These are phyloP conservation scores for Phymorhynchus buccinoides DNA, from an alignment of 1,140 invertebrate species.

Conservation along the genomic window DNA sequence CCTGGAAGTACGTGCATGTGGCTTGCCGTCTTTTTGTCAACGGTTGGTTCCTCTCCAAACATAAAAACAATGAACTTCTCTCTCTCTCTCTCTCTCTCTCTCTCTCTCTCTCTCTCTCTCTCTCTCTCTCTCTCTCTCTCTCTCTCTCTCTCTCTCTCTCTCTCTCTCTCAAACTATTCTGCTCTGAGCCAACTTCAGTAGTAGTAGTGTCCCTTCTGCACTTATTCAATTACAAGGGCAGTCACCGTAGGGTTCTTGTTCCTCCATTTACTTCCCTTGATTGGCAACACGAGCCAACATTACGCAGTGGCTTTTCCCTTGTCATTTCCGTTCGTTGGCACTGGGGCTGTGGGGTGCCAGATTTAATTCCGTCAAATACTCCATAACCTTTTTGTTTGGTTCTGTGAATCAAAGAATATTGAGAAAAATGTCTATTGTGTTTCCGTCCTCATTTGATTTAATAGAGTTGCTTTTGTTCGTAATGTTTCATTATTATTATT, in stretches of 20 bases:
- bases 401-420: too few relatives aligned
- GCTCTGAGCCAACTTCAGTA: too few relatives aligned
- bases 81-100: not conserved
- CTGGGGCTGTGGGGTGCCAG: not conserved
- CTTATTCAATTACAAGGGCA: slow-evolving; percentile 4
- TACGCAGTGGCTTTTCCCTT: not conserved
- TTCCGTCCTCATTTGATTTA: too few relatives aligned
- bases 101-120: not conserved
- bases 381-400: not conserved
- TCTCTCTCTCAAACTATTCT: not conserved
- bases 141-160: not conserved
- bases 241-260: not conserved
- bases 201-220: not conserved
- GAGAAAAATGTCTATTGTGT: too few relatives aligned
- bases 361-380: not conserved
- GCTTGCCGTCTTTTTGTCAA: too few relatives aligned
- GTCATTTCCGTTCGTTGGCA: not conserved
- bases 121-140: not conserved
- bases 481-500: too few relatives aligned
- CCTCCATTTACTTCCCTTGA: not conserved
- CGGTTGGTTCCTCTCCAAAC: too few relatives aligned
- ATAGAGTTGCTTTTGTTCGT: too few relatives aligned
- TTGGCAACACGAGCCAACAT: not conserved
- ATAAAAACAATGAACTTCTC: too few relatives aligned
- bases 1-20: too few relatives aligned